phyloP scores from a whole-genome alignment of 2,888 invertebrate species.

The Eumacrocentrus americanus region DNA sequence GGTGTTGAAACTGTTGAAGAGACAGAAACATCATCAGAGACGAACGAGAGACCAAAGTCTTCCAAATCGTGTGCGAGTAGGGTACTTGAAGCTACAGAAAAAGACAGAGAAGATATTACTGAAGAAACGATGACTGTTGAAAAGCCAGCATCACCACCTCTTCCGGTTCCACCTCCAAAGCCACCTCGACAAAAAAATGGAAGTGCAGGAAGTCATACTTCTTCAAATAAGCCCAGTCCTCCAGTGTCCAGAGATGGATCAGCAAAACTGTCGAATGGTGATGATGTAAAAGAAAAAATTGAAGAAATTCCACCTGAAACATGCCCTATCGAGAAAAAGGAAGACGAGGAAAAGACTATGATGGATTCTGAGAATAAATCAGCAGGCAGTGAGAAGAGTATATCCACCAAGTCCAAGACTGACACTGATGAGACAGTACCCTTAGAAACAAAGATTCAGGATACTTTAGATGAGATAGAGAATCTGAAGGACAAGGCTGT shows the following conservation, averaged over 20 bases:
- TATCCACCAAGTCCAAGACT: constrained; percentile 34
- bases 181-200: constrained; percentile 61
- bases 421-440: constrained; percentile 38
- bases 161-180: constrained; percentile 60
- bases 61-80: constrained; percentile 19
- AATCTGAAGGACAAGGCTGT: constrained; percentile 44
- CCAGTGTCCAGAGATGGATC: constrained; percentile 32
- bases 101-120: constrained; percentile 1
- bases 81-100: neutral
- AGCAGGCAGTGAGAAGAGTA: constrained; percentile 36
- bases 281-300: constrained; percentile 8
- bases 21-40: constrained; percentile 7
- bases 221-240: constrained; percentile 23
- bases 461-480: constrained; percentile 30
- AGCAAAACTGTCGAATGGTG: constrained; percentile 14
- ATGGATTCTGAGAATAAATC: constrained; percentile 47
- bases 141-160: constrained; percentile 33
- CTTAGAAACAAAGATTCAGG: constrained; percentile 38
- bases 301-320: constrained; percentile 35
- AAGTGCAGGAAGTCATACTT: constrained; percentile 58
- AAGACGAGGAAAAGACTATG: constrained; percentile 37
- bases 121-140: constrained; percentile 21
- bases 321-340: constrained; percentile 26
- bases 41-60: constrained; percentile 29
- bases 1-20: constrained; percentile 12